Evolutionary conservation across 1,140 invertebrate genomes (phyloP), one percentile per base, ranked within the genome.

Genomic region (Argopecten irradians): DNA sequence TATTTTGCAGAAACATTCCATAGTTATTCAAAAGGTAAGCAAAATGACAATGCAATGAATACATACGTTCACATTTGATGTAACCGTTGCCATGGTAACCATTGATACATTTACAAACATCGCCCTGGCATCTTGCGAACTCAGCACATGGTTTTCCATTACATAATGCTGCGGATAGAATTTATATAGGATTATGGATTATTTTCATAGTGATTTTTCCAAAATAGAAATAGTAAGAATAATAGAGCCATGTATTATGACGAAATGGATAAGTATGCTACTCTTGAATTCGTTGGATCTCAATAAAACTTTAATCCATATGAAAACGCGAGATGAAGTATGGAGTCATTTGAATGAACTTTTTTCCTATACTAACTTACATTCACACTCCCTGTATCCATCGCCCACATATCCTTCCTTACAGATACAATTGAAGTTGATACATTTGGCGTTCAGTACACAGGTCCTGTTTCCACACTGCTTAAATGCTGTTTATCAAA

Each of bases 101-200:
- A 86, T 16, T 11, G 3, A 34, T 71, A 32, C 84, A 86, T 35
- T 71, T n/a, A 55, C 86, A 86, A 34, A 34, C 41, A 33, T 36
- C 41, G 22, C 35, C 46, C 32, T 89, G 43, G 82, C 88, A 89
- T 22, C 35, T 35, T 9, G 88, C 88, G 55, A 86, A 55, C 9
- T 34, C 43, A 14, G 43, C 88, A 89, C 88, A 89, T 22, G 16
- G n/a, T 7, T 82, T 82, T 55, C 88, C 88, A 43, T 84, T 39
- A 71, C 88, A 89, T 1, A 89, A 46, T 34, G 35, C 88, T 89
- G 86, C 84, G 84, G 83, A 84, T 2, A 43, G 34, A 83, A 28
- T 32, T 32, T 36, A 39, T 11, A 14, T 83, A 8, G 5, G 13
- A 39, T 8, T 19, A 46, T 46, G 43, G 3, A 46, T n/a, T n/a